Evolutionary conservation across 1,140 invertebrate genomes (phyloP), one percentile per base, ranked within the genome.

Genomic region (Sycophila sp.): DNA sequence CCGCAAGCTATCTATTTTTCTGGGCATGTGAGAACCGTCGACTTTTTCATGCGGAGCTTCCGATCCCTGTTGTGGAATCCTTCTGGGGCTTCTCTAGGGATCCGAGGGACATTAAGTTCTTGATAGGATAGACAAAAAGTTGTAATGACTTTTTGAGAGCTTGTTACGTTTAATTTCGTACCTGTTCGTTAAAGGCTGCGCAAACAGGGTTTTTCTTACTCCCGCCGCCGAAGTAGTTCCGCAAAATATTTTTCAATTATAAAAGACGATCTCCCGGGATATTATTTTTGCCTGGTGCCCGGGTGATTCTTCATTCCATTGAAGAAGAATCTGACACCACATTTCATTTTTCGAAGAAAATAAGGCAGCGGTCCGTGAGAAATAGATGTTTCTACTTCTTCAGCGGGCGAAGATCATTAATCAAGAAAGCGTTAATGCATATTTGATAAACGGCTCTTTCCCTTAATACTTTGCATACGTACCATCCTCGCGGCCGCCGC

Each of bases 21-120:
- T 74, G 71, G 79, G 77, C 82, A 81, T 83, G 79, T 80, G 81
- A 83, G 76, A 82, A 68, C 75, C 78, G 79, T 82, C 81, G 76
- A 81, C 70, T 82, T 84, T 78, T 83, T 84, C 40, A 71, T 75
- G 65, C 60, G 73, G 62, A 75, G 74, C 72, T 71, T 60, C 73
- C 69, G 76, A 73, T 75, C 72, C 73, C 65, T 66, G 60, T 42
- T 65, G 28, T 4, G n/a, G 40, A 76, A 78, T 77, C 77, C 82
- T 79, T 76, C 63, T 66, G 82, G 80, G 80, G 80, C 77, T 75
- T 76, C 73, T 73, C 65, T 63, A 71, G 80, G 81, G 82, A 8
- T 83, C n/a, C 82, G 80, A 80, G 82, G 80, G 82, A 84, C 83
- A 83, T 84, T 82, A 83, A 85, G 78, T 85, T 84, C 81, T 78